Base-by-base conservation (phyloP, 1,140 invertebrate species). In the Rhynchophorus ferrugineus region DNA sequence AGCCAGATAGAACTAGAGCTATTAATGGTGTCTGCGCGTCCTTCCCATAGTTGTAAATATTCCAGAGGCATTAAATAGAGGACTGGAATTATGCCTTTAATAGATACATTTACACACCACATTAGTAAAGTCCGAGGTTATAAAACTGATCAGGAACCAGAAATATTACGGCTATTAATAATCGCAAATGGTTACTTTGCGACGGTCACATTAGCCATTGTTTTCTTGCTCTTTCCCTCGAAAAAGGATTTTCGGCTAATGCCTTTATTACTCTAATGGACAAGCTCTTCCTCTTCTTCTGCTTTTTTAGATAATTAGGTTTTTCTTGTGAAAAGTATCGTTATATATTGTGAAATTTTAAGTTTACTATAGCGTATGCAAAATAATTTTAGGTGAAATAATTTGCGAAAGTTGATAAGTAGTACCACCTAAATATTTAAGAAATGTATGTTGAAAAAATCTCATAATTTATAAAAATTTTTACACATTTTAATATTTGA, bases 151-250 rank as follows among this genome's bases (percentile, higher is more conserved):
- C 38, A 18, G 38, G 9, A 41, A 41, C 17, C 9, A 14, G 38
- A 41, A 41, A 41, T 41, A 41, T 41, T 19, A 18, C 18, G 1
- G 1, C 20, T 7, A 41, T 41, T 41, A 18, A 41, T 41, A 41
- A 41, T 20, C 3, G 7, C 1, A n/a, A 8, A 17, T 19, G 14
- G 14, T 5, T 9, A 20, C 38, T 41, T 41, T 41, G 18, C 9
- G 5, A n/a, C 3, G 18, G 13, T 18, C 38, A 18, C 38, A 41
- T 41, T 41, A 41, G n/a, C 38, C 18, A 41, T 17, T 18, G 38
- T 17, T 18, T 14, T 19, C 9, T 41, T 14, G 17, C 20, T n/a
- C 16, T 41, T 20, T 8, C 24, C 11, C 24, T 29, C 11, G 11
- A 11, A 29, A 29, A 29, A 29, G 24, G 24, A 29, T 29, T 29